Evolutionary conservation across 2,797 vertebrate genomes (phyloP), one percentile per base, ranked within the genome.

Genomic region (Orientallactaga sibirica): DNA sequence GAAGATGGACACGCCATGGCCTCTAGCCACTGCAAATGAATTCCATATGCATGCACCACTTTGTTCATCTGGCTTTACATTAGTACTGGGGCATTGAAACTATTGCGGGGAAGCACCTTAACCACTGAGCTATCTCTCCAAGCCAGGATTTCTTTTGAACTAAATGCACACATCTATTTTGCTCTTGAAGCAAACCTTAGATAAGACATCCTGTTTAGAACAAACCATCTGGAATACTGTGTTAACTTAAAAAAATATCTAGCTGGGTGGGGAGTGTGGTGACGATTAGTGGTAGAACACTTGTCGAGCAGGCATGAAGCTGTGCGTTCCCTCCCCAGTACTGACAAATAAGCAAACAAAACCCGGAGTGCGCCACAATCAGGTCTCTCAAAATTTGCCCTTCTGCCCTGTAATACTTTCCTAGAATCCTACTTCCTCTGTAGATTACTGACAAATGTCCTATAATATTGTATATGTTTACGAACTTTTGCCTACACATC

Each of bases 81-180:
- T 48, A 10, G 48, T 48, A 8, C 48, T 8, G 5, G 10, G 48
- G 48, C 8, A 48, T 48, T 48, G 8, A 48, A 48, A 48, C 48
- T 48, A 7, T 48, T 48, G 48, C 48, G 10, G 48, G 48, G 10
- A 48, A 48, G 48, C 48, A 48, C 48, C 48, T 48, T 48, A 48
- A 48, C 48, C 8, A 9, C 48, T 48, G 48, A 48, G 7, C 48
- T 48, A 48, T 48, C 48, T 6, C 48, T 48, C 48, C 5, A 6
- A 48, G 7, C 48, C 48, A 8, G 48, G 48, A 48, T 68, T 9
- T 70, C 92, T 43, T 83, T 93, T 97, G 94, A 58, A 2, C 9
- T 84, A 80, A 96, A 48, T 75, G 78, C 10, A 64, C 94, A 73
- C 43, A 93, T 85, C 79, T 78, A 71, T 81, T 86, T 95, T 96